A percentile compares a stretch with the other conserved stretches of the same genome.
Evolutionary conservation across 1,140 invertebrate species (phyloP).

Genomic region (Bombus polaris): DNA sequence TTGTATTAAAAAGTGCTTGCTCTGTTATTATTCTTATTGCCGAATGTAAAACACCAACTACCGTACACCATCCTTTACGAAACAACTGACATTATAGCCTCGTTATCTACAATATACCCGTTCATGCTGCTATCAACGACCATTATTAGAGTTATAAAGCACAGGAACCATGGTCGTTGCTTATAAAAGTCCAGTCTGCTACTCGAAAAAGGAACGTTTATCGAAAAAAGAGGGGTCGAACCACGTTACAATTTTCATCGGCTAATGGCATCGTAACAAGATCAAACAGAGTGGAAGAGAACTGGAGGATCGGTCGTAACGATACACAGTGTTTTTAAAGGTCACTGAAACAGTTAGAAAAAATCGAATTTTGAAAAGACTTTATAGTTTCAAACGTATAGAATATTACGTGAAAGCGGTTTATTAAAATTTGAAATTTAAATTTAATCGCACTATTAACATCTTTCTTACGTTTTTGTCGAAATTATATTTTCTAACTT

Average conservation of each 20-base stretch:
- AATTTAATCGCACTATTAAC: too few relatives aligned
- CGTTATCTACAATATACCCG: neutral
- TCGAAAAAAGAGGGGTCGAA: neutral
- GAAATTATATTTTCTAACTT: too few relatives aligned
- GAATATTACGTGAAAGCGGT: too few relatives aligned
- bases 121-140: neutral
- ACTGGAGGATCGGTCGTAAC: neutral
- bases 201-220: neutral
- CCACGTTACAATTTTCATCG: neutral
- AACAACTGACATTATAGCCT: neutral
- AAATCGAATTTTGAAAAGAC: too few relatives aligned
- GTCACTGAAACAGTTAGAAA: too few relatives aligned
- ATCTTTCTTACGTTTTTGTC: too few relatives aligned
- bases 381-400: too few relatives aligned
- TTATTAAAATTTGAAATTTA: too few relatives aligned
- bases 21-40: neutral
- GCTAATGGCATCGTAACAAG: conserved; percentile 2
- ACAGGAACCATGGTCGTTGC: neutral
- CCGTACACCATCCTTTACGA: neutral
- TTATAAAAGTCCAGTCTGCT: neutral
- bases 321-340: neutral
- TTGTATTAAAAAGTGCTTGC: neutral
- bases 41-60: neutral
- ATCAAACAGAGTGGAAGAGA: conserved; percentile 1
- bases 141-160: neutral